phyloP scores from a whole-genome alignment of 2,797 vertebrate species.

The Carapus acus region DNA sequence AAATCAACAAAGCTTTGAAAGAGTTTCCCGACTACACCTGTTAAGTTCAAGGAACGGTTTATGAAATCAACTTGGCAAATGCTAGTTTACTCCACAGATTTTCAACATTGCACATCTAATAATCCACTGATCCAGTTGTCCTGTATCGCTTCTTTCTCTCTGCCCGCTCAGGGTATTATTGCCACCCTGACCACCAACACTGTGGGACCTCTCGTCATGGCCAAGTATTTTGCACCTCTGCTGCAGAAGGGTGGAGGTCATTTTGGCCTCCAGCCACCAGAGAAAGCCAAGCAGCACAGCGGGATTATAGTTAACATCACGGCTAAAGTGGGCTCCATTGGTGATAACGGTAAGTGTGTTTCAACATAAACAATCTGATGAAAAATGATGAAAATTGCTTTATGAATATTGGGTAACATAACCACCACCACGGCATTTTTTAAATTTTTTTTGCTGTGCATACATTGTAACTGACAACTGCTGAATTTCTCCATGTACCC shows the following conservation, averaged over 20 bases:
- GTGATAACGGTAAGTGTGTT: constrained; percentile 62
- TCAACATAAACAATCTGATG: neutral
- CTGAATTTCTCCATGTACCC: neutral
- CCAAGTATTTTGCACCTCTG: constrained; percentile 69
- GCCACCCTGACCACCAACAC: constrained; percentile 65
- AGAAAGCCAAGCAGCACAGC: constrained; percentile 62
- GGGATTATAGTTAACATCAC: constrained; percentile 67
- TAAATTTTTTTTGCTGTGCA: no score
- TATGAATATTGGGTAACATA: no score
- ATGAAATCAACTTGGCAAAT: no score
- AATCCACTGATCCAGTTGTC: no score
- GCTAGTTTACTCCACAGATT: no score
- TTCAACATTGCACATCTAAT: no score
- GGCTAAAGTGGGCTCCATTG: constrained; percentile 69
- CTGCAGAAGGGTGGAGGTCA: constrained; percentile 64
- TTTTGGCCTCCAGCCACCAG: constrained; percentile 61
- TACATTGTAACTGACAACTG: no score
- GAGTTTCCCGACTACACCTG: no score
- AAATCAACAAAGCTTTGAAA: no score
- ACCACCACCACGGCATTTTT: no score
- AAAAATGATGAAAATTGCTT: no score
- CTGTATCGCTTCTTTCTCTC: neutral
- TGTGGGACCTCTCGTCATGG: constrained; percentile 65
- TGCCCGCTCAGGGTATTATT: constrained; percentile 53
- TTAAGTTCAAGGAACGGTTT: no score